Evolutionary conservation across 1,140 invertebrate species (phyloP), one percentile per base, ranked within the genome.

Genomic region (Octopus sinensis): DNA sequence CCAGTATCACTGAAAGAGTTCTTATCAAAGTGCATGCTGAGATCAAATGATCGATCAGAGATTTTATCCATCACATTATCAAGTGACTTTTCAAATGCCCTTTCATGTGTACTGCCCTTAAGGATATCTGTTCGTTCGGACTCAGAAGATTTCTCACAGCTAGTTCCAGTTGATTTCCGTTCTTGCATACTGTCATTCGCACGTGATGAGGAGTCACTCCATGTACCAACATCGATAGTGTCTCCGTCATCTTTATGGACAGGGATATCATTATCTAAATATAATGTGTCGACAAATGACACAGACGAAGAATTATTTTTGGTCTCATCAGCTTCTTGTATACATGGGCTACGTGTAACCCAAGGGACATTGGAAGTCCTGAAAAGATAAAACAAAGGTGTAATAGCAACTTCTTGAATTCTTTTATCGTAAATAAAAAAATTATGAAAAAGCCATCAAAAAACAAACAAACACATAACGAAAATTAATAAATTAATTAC

Each of bases 61-160:
- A 86, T 88, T 77, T 86, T 87, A 79, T 88, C 87, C 81, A 88
- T 82, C 76, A 88, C 87, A 81, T 86, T 86, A 53, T 88, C 86
- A 56, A 88, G 62, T 6, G 87, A 88, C 76, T 84, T 84, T 79
- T 88, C 87, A 85, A 88, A 88, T 12, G 86, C 84, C 17, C 83
- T 62, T 75, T 87, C 86, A n/a, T 85, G 82, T 12, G 83, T 78
- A 76, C 83, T 80, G 77, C 54, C 76, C 6, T 78, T 71, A 30
- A 62, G 51, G 53, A 82, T 80, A 76, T 84, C 84, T 23, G 76
- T 71, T 53, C 84, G 81, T 54, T 84, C 84, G 1, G 82, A 80
- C 71, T 83, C 82, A 51, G 6, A 17, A 7, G 75, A 30, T 80
- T 80, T 83, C 52, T 77, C 76, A 51, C n/a, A 83, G 56, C n/a